Evolutionary conservation across 2,113 vertebrate species (phyloP), one percentile per base, ranked within the genome.

Genomic region (Podilymbus podiceps): DNA sequence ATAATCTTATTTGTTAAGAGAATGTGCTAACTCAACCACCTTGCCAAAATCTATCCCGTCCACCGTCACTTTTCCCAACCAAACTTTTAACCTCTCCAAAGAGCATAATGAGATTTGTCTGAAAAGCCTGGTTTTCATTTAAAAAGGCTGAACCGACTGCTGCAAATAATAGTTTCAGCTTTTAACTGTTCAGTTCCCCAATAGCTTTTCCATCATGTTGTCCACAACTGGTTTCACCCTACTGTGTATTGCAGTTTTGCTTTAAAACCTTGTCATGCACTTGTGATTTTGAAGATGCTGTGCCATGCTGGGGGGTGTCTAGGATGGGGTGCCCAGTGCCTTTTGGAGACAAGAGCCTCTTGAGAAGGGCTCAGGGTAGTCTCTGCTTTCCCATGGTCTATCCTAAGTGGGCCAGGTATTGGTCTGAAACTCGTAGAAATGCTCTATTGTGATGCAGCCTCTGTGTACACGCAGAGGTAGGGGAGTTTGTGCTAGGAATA

Each of bases 71-170:
- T 92, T 92, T 90, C 64, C 40, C 62, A 85, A 60, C 15, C 46
- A 24, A 92, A 88, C 38, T 88, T 92, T 86, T 50, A 89, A 77
- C 30, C 30, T 89, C 56, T 59, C 53, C 27, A 49, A 78, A 87
- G 38, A 91, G 40, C 40, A 31, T 82, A 59, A 89, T 78, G 47
- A 52, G 35, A 60, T 94, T 87, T 73, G 12, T 76, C 50, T 82
- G 77, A 72, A 95, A 82, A 17, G 24, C 30, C 53, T 93, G 89
- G 27, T 82, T 94, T 89, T 91, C 40, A 87, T 91, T 90, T 75
- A 1, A 33, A 90, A 71, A 89, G 35, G 9, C 25, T 74, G 40
- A 87, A 55, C 21, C 1, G 6, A n/a, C 50, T 49, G 46, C 56
- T 7, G 4, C 24, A 55, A 88, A 68, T 87, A 87, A 40, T 28